phyloP scores from a whole-genome alignment of 2,113 vertebrate genomes.

The Dicentrarchus labrax region DNA sequence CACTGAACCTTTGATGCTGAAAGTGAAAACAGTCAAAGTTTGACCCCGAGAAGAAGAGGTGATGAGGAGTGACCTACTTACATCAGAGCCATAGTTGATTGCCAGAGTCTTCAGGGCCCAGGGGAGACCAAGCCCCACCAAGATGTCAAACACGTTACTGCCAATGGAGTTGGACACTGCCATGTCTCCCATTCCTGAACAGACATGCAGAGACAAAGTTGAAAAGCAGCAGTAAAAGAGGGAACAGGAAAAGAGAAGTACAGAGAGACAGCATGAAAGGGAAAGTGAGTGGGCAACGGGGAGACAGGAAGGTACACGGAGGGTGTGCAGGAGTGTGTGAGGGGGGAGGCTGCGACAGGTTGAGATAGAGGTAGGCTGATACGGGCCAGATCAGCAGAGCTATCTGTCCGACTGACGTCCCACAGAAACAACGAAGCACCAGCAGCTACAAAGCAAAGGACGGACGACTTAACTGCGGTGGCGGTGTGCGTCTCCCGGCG shows the following conservation, averaged over 20 bases:
- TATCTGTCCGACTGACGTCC: conserved; percentile 7
- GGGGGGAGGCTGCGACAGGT: background rate
- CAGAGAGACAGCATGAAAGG: conserved; percentile 21
- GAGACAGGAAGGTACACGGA: background rate
- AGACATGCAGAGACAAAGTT: background rate
- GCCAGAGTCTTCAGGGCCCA: conserved; percentile 95
- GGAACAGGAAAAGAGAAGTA: background rate
- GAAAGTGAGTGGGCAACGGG: background rate
- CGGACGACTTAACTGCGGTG: conserved; percentile 1
- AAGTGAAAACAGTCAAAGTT: too few relatives aligned
- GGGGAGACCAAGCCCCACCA: conserved; percentile 94
- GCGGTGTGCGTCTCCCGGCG: background rate
- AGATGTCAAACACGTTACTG: conserved; percentile 98
- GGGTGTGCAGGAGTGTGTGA: background rate
- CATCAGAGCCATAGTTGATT: conserved; percentile 93
- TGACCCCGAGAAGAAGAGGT: background rate
- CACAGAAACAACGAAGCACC: conserved; percentile 1
- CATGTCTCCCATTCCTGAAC: conserved; percentile 96
- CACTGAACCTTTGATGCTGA: too few relatives aligned
- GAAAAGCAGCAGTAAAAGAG: background rate
- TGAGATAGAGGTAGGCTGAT: background rate
- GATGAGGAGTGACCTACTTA: conserved; percentile 80
- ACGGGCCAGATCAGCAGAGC: background rate
- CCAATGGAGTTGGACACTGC: conserved; percentile 98
- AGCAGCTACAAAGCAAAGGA: conserved; percentile 29